Base-by-base conservation (phyloP, 1,140 invertebrate genomes). In the Pseudomyrmex cubaensis region DNA sequence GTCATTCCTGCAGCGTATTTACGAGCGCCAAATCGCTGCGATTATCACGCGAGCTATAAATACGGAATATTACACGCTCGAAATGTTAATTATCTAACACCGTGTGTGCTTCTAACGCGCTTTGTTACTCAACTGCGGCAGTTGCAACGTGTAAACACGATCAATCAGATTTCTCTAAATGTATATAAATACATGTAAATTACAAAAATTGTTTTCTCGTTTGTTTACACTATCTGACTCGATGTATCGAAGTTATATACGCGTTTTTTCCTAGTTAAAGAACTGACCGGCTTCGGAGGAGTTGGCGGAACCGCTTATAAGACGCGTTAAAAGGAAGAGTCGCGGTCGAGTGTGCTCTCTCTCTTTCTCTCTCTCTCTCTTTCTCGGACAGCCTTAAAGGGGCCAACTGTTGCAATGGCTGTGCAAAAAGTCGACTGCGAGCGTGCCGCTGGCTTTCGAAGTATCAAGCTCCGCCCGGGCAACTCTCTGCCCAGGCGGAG, bases 361-460 rank as follows among this genome's bases (percentile, higher is more conserved):
- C 35, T 20, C 20, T 20, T 20, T 35, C 5, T 35, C 7, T 35
- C 35, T 35, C 35, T 35, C 35, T 35, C 35, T 35, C 35, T 35
- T 35, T 35, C 35, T 83, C 59, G 75, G 83, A 87, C 87, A 78
- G 84, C 83, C 90, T 91, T 91, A 90, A 92, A 92, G 90, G 87
- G 86, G 91, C 91, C 91, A 92, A 92, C 92, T 92, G 92, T 92
- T 92, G 91, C 92, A 85, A 92, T 70, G 67, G 86, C 70, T 70
- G 85, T 76, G 82, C 87, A 92, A 92, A 92, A 92, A 91, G 86
- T 90, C 87, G 84, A 86, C 84, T 59, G 52, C 77, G 56, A 84
- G 87, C 85, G 67, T 88, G 85, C 80, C 78, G 85, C 76, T 83
- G 69, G 87, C 76, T 83, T 75, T 76, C 73, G 64, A 64, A 80